Percentiles rank a stretch among this genome's conserved stretches.
These are phyloP conservation scores for Lepus europaeus DNA, from an alignment of 2,113 vertebrate species.

Conservation along the genomic window DNA sequence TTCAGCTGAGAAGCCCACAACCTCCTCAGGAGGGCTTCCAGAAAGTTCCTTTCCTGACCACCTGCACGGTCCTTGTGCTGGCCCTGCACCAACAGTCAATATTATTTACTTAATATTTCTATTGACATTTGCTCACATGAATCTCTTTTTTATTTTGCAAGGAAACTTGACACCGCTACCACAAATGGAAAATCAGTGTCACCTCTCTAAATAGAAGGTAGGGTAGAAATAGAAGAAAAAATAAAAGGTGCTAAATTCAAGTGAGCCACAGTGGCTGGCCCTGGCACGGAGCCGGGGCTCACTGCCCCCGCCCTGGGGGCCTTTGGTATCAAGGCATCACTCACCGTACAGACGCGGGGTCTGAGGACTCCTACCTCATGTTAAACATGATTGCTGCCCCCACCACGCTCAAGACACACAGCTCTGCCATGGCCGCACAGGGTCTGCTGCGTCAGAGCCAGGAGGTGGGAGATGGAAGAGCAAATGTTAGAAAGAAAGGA, in stretches of 20 bases:
- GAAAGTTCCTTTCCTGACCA: not conserved
- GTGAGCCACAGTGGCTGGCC: not conserved
- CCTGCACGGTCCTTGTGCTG: not conserved
- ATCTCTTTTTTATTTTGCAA: constrained; percentile 42
- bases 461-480: not conserved
- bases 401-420: not conserved
- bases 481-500: not conserved
- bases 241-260: constrained; percentile 37
- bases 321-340: not conserved
- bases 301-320: fast-evolving
- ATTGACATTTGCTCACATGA: not conserved
- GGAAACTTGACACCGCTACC: constrained; percentile 3
- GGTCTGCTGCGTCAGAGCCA: not conserved
- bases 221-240: constrained; percentile 57
- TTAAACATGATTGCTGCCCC: not conserved
- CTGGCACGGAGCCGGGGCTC: not conserved
- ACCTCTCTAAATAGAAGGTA: constrained; percentile 48
- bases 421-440: not conserved
- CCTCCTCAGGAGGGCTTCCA: constrained; percentile 2
- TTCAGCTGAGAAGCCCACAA: not conserved
- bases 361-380: not conserved
- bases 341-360: fast-evolving
- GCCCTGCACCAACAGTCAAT: not conserved
- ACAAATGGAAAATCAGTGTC: constrained; percentile 64
- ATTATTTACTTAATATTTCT: constrained; percentile 47